Base-by-base conservation (phyloP, 2,113 vertebrate genomes). In the Pelodiscus sinensis region DNA sequence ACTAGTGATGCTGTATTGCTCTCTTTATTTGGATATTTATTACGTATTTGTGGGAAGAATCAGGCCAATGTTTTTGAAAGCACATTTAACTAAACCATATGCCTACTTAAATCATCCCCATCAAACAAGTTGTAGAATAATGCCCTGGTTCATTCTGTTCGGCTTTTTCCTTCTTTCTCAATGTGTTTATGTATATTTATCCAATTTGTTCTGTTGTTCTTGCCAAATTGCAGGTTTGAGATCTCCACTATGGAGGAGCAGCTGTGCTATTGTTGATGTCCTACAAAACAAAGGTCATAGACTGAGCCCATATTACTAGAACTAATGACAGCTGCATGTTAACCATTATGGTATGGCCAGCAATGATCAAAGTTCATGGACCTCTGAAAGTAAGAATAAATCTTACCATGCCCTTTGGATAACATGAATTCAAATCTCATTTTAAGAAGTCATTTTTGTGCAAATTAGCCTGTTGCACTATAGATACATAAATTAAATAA, bases 21-120 rank as follows among this genome's bases (percentile, higher is more conserved):
- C 31, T 35, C 65, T 24, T 94, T 90, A 97, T 92, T 97, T 94
- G 90, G 97, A 92, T 97, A 97, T 94, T 97, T 97, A 95, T 95
- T 95, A 97, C 56, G 51, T 96, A 96, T 97, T 97, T 98, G 96
- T 97, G 92, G 93, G 88, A 97, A 97, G 93, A 97, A 96, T 96
- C 52, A 86, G 97, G 97, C 97, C 97, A 98, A 98, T 98, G 97
- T 98, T 98, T 98, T 93, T 95, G 96, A 97, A 98, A 98, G 97
- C 97, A 95, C 93, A 96, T 98, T 97, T 97, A 97, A 98, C 97
- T 98, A 97, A 97, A 97, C 97, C 98, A 98, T 98, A 98, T 98
- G 98, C 97, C 98, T 98, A 84, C 96, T 97, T 96, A 98, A 98
- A 98, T 98, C 95, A 97, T 97, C 95, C 94, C 94, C 93, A 97